Evolutionary conservation across 2,888 invertebrate species (phyloP), one percentile per base, ranked within the genome.

Genomic region (Tribolium freemani): DNA sequence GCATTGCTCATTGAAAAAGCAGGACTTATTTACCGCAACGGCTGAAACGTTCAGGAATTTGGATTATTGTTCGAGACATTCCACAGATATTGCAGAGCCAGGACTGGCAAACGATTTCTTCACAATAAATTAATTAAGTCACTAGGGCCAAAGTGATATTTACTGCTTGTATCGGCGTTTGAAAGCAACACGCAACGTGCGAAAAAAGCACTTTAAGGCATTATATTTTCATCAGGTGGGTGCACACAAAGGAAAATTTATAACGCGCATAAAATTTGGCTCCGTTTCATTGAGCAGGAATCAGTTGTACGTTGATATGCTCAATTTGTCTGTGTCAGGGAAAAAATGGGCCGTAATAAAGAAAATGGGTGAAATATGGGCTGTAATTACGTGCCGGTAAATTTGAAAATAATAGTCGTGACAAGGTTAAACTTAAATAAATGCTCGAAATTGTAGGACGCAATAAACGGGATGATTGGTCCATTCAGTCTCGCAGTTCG

Each of bases 1-100:
- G 88, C 95, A 95, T 87, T 96, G 95, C 84, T 94, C 94, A 86
- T 91, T 92, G 88, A 95, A 96, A 84, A 90, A 91, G 83, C 95
- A 96, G 53, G 93, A 90, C 84, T 94, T 94, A 88, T 95, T 95
- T 81, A 95, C 91, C 77, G 90, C 90, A 61, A 91, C 93, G 86
- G 90, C 95, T 96, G 90, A 90, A 77, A 79, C 63, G 70, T 57
- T n/a, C 1, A 53, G 54, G 53, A 58, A 68, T 68, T 57, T 57
- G 50, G 38, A 38, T 38, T 38, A 38, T 5, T 26, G 3, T 21
- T 21, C 21, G 26, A 26, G 26, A 3, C 2, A 26, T 38, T n/a
- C 38, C 8, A 3, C 1, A 38, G 11, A 63, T 51, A 38, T 51
- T 20, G 63, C 10, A 38, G 5, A 26, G 26, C 3, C 5, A 26